phyloP scores from a whole-genome alignment of 2,888 invertebrate species.

The Drosophila anomelani region DNA sequence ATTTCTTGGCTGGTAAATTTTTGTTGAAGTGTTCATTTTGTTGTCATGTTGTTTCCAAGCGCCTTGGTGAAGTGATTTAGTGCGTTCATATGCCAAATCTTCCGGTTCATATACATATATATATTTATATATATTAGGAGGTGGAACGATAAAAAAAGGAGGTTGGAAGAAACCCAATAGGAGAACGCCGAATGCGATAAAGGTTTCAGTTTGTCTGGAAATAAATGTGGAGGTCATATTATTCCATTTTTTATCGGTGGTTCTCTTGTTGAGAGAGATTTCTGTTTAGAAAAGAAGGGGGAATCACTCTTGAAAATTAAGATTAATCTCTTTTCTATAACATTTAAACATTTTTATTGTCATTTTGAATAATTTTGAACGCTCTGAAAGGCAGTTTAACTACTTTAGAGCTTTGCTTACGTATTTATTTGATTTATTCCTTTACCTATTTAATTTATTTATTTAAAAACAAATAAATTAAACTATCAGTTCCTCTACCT shows the following conservation, averaged over 20 bases:
- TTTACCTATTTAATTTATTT: neutral
- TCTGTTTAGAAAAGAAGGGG: neutral
- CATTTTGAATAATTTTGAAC: too few species aligned
- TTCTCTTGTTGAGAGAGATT: neutral
- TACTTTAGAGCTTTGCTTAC: neutral
- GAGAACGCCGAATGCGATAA: slow-evolving; percentile 6
- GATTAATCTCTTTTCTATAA: neutral
- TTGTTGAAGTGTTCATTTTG: slow-evolving; percentile 79
- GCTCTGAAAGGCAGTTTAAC: neutral
- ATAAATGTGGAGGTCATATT: neutral
- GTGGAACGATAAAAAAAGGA: slow-evolving; percentile 22
- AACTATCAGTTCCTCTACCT: too few species aligned
- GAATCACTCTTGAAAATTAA: neutral
- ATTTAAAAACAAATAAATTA: neutral
- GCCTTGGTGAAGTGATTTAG: slow-evolving; percentile 70
- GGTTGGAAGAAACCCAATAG: slow-evolving; percentile 15
- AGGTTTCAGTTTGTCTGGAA: neutral
- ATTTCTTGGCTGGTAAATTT: slow-evolving; percentile 65
- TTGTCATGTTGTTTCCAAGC: slow-evolving; percentile 80
- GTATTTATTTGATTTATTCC: neutral
- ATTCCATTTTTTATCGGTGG: neutral
- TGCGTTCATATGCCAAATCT: slow-evolving; percentile 74
- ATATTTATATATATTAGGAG: slow-evolving; percentile 1
- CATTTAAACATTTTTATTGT: neutral
- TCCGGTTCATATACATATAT: slow-evolving; percentile 47